Percentiles rank a stretch among this genome's conserved stretches.
Conservation (phyloP, 2,113 vertebrate genomes). For the Nothoprocta perdicaria region DNA sequence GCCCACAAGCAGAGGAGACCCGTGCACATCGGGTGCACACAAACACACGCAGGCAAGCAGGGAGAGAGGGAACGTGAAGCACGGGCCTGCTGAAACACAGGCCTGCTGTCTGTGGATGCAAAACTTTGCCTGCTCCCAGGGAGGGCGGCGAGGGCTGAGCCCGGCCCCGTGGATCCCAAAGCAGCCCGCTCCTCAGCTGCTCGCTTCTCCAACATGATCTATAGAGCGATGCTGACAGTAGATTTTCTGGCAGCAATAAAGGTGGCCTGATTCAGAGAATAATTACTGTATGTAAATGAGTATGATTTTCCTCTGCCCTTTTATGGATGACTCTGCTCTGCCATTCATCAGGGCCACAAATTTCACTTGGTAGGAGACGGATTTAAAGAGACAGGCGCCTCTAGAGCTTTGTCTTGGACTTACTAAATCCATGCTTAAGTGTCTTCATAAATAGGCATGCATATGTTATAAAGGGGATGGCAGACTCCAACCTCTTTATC, state of each 20-base stretch:
- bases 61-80: background rate
- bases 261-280: constrained; percentile 87
- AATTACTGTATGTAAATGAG: constrained; percentile 89
- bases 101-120: background rate
- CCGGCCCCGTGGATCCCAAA: constrained; percentile 4
- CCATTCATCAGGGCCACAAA: constrained; percentile 84
- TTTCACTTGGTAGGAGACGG: constrained; percentile 79
- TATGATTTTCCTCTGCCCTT: constrained; percentile 84
- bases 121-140: background rate
- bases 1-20: background rate
- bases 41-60: background rate
- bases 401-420: constrained; percentile 74
- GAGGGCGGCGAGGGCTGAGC: background rate
- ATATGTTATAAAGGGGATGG: constrained; percentile 51
- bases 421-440: constrained; percentile 74
- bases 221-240: constrained; percentile 83
- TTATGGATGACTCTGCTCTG: constrained; percentile 83
- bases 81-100: background rate
- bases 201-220: constrained; percentile 78
- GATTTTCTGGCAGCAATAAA: constrained; percentile 86
- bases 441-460: constrained; percentile 71
- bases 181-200: constrained; percentile 68
- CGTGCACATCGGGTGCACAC: background rate
- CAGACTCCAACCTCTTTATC: constrained; percentile 64
- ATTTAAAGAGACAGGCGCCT: constrained; percentile 83